Conservation (phyloP, 2,888 invertebrate genomes). For the Tenthredo livida region DNA sequence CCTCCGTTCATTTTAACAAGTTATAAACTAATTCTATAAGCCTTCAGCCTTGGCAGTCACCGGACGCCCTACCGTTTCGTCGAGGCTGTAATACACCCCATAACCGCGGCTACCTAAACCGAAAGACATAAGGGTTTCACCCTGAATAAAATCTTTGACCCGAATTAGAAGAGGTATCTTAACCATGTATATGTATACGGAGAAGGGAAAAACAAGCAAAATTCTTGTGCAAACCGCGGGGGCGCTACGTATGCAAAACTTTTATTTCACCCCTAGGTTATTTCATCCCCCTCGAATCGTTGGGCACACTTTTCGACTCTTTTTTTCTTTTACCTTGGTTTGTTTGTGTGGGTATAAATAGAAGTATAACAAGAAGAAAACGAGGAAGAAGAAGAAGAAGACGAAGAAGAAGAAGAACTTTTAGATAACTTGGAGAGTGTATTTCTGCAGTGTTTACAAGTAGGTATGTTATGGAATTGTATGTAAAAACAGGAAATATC, state of each 20-base stretch:
- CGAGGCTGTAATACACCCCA: too few species aligned
- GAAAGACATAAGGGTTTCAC: not conserved
- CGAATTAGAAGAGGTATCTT: not conserved
- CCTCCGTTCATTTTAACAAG: conserved; percentile 1
- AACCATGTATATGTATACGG: not conserved
- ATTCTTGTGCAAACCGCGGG: not conserved
- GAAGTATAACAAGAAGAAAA: not conserved
- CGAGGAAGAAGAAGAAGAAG: not conserved
- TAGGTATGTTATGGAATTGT: not conserved
- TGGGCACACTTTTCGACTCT: not conserved
- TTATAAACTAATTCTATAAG: conserved; percentile 19
- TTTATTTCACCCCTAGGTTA: not conserved
- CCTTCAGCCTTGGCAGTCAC: not conserved
- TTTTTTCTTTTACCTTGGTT: not conserved
- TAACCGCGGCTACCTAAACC: not conserved
- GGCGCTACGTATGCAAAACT: conserved; percentile 10
- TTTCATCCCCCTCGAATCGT: not conserved
- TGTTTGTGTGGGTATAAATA: not conserved
- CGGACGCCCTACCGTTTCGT: not conserved
- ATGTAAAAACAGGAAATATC: not conserved
- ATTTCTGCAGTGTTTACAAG: conserved; percentile 39
- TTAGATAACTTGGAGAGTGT: not conserved
- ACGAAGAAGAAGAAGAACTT: not conserved
- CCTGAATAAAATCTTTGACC: conserved; percentile 9
- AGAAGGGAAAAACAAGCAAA: not conserved